Evolutionary conservation across 2,113 vertebrate genomes (phyloP).

Genomic region (Erythrolamprus reginae): DNA sequence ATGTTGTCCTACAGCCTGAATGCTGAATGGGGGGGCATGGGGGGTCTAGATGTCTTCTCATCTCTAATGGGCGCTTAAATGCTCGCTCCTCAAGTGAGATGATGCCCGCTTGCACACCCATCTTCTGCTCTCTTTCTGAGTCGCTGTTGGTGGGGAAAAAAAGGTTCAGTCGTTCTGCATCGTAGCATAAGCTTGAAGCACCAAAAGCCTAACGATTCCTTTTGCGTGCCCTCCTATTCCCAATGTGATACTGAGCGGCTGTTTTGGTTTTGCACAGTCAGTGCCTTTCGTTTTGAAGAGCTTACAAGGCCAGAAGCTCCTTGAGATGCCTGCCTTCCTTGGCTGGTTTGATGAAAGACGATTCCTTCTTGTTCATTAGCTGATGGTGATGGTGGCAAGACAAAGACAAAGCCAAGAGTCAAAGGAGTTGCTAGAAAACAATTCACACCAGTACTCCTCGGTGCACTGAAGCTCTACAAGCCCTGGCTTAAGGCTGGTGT

Average conservation of each 20-base stretch:
- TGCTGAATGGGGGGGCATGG: neutral
- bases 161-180: neutral
- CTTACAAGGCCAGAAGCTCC: slow-evolving; percentile 34
- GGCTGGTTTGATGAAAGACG: slow-evolving; percentile 11
- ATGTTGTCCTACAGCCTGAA: neutral
- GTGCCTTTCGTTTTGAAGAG: slow-evolving; percentile 36
- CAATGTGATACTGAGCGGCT: neutral
- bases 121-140: neutral
- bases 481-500: slow-evolving; percentile 5
- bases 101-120: neutral
- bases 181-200: neutral
- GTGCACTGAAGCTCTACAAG: neutral
- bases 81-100: neutral
- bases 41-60: neutral
- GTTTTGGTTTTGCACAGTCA: slow-evolving; percentile 13
- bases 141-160: neutral
- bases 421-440: slow-evolving; percentile 11
- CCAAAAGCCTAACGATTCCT: neutral
- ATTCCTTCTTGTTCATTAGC: slow-evolving; percentile 40
- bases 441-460: slow-evolving; percentile 37
- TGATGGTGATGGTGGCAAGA: slow-evolving; percentile 27
- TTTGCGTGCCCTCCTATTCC: neutral
- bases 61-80: neutral
- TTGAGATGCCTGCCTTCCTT: slow-evolving; percentile 2
- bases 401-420: slow-evolving; percentile 17